Evolutionary conservation across 2,888 invertebrate genomes (phyloP).

Genomic region (Spialia ferax): DNA sequence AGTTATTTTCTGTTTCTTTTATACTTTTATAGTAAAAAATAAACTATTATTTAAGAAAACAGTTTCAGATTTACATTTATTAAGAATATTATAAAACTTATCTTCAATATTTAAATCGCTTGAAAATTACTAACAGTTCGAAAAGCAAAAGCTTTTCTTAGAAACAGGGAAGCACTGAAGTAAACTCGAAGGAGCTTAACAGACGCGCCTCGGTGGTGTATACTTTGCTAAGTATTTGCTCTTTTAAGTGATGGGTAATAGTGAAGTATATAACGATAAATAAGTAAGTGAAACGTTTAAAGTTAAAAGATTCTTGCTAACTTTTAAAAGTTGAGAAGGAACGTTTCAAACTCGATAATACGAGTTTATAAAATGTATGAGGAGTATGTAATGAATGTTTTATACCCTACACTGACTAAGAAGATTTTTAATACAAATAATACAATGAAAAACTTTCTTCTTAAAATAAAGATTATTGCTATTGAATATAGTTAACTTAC

Average conservation of each 20-base stretch:
- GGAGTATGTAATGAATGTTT: neutral
- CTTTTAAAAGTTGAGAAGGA: neutral
- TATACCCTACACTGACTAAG: neutral
- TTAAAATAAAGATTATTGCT: neutral
- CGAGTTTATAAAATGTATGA: neutral
- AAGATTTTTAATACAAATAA: neutral
- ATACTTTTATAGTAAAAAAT: neutral
- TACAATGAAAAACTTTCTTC: neutral
- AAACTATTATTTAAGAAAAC: neutral
- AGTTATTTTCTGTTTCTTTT: no score
- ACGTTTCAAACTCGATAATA: neutral
- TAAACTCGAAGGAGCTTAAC: constrained; percentile 32
- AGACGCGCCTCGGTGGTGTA: neutral
- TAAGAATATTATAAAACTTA: neutral
- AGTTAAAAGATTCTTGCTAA: constrained; percentile 6
- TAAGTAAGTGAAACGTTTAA: constrained; percentile 1
- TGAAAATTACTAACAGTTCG: constrained; percentile 8
- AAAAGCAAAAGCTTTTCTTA: constrained; percentile 7
- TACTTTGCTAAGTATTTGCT: constrained; percentile 30
- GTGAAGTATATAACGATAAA: constrained; percentile 9
- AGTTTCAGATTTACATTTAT: neutral
- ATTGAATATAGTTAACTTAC: neutral
- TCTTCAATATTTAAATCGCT: neutral
- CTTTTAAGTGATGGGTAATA: constrained; percentile 19
- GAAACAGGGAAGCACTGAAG: constrained; percentile 19